These are phyloP conservation scores for Chrysogorgia sp. DNA, from an alignment of 92 coral and sea anemone genomes.

Conservation along the genomic window DNA sequence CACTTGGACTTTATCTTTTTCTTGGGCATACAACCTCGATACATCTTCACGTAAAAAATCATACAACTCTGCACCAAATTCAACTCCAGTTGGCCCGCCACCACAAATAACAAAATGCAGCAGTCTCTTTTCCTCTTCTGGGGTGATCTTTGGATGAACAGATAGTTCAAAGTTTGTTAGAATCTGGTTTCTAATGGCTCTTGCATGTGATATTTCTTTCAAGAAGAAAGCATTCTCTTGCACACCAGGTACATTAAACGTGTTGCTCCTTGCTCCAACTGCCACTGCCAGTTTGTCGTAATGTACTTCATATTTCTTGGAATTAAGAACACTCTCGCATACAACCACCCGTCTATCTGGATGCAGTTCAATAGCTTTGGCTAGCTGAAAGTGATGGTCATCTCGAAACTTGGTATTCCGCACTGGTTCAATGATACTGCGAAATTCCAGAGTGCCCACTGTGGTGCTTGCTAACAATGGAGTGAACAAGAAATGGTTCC, in stretches of 20 bases:
- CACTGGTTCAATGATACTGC: slow-evolving; percentile 95
- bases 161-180: slow-evolving; percentile 95
- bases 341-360: slow-evolving; percentile 64
- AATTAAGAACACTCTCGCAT: slow-evolving; percentile 79
- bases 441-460: slow-evolving; percentile 94
- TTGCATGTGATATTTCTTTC: slow-evolving; percentile 97
- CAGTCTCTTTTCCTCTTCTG: slow-evolving; percentile 76
- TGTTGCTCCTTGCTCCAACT: slow-evolving; percentile 93
- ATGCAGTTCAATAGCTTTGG: slow-evolving; percentile 73
- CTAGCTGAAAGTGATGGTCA: slow-evolving; percentile 96
- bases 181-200: slow-evolving; percentile 88
- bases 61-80: slow-evolving; percentile 97
- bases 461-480: slow-evolving; percentile 94
- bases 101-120: slow-evolving; percentile 97
- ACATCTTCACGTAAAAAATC: slow-evolving; percentile 96
- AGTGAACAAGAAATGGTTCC: slow-evolving; percentile 94
- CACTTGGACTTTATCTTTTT: slow-evolving; percentile 79
- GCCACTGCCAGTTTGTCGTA: slow-evolving; percentile 96
- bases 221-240: slow-evolving; percentile 85
- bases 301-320: slow-evolving; percentile 60
- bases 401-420: slow-evolving; percentile 95
- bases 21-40: slow-evolving; percentile 82
- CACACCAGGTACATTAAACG: slow-evolving; percentile 95
- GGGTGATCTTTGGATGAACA: slow-evolving; percentile 85
- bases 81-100: slow-evolving; percentile 98